Evolutionary conservation across 2,113 vertebrate species (phyloP).

Genomic region (Odobenus rosmarus): DNA sequence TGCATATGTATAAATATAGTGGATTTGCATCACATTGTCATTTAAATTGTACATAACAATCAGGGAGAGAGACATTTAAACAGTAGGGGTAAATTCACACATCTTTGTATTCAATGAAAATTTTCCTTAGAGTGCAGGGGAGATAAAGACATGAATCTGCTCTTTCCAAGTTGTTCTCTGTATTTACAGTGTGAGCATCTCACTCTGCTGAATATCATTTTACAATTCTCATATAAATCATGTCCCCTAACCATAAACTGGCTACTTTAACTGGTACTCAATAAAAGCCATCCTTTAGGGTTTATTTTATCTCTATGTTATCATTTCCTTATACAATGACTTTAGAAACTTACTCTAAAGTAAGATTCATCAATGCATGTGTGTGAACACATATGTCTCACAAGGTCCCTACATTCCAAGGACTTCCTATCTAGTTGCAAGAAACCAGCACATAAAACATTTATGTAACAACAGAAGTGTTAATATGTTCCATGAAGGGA

Average conservation of each 20-base stretch:
- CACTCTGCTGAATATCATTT: neutral
- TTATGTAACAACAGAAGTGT: neutral
- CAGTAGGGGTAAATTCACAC: neutral
- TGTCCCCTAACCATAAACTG: neutral
- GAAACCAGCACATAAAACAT: neutral
- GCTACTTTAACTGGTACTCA: neutral
- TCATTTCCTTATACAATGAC: neutral
- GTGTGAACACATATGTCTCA: neutral
- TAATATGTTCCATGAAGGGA: neutral
- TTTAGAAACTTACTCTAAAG: neutral
- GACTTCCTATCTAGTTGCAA: neutral
- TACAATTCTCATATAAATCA: neutral
- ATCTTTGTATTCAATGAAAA: neutral
- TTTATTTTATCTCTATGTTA: neutral
- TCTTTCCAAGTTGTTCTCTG: neutral
- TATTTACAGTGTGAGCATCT: neutral
- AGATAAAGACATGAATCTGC: neutral
- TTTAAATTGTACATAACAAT: neutral
- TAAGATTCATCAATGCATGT: neutral
- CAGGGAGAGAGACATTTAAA: neutral
- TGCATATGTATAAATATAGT: neutral
- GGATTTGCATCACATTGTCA: neutral
- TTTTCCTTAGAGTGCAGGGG: neutral
- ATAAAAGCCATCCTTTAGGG: neutral
- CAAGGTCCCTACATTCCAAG: neutral